Evolutionary conservation across 2,797 vertebrate species (phyloP).

Genomic region (Fundulus diaphanus): DNA sequence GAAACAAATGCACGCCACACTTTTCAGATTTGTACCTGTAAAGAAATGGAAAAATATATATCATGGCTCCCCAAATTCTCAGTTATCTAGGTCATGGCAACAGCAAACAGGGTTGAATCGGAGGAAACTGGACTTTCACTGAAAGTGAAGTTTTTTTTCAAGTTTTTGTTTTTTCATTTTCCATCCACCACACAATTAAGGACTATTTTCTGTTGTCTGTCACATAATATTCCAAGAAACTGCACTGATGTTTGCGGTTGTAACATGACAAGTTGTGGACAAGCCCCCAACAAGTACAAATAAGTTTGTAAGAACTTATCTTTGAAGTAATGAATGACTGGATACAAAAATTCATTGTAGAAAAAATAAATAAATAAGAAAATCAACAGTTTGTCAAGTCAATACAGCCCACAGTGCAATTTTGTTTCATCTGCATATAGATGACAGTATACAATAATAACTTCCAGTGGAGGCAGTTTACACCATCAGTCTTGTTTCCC

Average conservation of each 20-base stretch:
- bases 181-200: background rate
- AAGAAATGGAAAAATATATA: no score
- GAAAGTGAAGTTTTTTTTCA: no score
- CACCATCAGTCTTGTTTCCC: conserved; percentile 30
- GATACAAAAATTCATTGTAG: background rate
- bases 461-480: conserved; percentile 28
- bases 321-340: conserved; percentile 9
- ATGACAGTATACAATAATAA: conserved; percentile 19
- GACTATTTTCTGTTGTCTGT: background rate
- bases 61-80: no score
- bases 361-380: background rate
- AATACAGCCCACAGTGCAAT: background rate
- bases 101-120: no score
- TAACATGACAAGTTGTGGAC: background rate
- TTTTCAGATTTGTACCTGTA: background rate
- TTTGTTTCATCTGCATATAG: conserved; percentile 30
- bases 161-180: no score
- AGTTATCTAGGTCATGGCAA: no score
- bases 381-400: conserved; percentile 5
- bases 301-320: background rate
- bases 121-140: no score
- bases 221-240: background rate
- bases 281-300: background rate
- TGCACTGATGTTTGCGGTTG: background rate
- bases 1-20: no score